These are phyloP conservation scores for Electrophaes corylata DNA, from an alignment of 2,888 invertebrate genomes.

Conservation along the genomic window DNA sequence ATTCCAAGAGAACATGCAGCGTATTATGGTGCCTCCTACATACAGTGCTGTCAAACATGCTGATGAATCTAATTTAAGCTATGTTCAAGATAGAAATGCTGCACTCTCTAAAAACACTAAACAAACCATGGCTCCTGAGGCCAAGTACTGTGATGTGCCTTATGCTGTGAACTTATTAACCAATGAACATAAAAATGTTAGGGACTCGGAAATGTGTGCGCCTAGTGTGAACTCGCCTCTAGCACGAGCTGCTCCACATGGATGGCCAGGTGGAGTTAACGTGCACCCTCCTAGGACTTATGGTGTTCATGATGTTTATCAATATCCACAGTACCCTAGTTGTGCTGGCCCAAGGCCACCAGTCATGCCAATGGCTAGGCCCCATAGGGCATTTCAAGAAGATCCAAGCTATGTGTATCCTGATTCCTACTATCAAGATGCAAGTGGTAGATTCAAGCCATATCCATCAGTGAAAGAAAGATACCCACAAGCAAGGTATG, in stretches of 20 bases:
- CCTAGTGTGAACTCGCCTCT: conserved; percentile 60
- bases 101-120: conserved; percentile 61
- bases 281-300: conserved; percentile 61
- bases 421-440: conserved; percentile 68
- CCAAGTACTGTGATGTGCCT: conserved; percentile 81
- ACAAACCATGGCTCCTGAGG: conserved; percentile 62
- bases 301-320: conserved; percentile 68
- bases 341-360: conserved; percentile 64
- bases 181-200: conserved; percentile 70
- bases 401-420: conserved; percentile 64
- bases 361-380: conserved; percentile 53
- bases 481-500: conserved; percentile 75
- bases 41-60: conserved; percentile 64
- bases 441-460: conserved; percentile 72
- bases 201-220: conserved; percentile 65
- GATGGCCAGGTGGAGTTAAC: conserved; percentile 63
- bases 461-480: conserved; percentile 73
- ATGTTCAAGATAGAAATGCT: conserved; percentile 53
- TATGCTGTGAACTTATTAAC: conserved; percentile 66
- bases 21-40: conserved; percentile 75
- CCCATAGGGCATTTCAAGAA: conserved; percentile 63
- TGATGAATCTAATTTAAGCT: conserved; percentile 60
- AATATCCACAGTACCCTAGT: conserved; percentile 69
- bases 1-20: conserved; percentile 82
- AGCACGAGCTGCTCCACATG: conserved; percentile 56